phyloP scores from a whole-genome alignment of 2,113 vertebrate genomes.

The Lampris megalopsis region DNA sequence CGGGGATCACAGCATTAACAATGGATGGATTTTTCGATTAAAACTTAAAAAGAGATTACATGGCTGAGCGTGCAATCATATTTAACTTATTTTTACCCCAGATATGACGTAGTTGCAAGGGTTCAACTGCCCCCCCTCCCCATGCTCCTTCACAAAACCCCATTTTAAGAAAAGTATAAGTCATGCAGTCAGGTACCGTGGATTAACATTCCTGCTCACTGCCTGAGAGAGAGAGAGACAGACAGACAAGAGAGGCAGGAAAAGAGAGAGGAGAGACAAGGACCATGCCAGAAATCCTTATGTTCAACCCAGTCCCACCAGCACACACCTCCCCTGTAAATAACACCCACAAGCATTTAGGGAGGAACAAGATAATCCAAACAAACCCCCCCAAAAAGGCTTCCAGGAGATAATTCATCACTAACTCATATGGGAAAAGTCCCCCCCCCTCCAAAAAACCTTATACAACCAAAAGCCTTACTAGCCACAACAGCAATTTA shows the following conservation, averaged over 20 bases:
- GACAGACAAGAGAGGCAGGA: background rate
- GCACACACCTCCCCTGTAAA: constrained; percentile 51
- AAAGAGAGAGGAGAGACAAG: background rate
- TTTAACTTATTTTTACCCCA: constrained; percentile 48
- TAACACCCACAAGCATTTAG: constrained; percentile 47
- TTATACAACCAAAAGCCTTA: constrained; percentile 22
- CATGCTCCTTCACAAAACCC: constrained; percentile 55
- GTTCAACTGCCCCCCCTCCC: constrained; percentile 14
- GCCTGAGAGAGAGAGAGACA: constrained; percentile 24
- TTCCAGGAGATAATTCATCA: constrained; percentile 54
- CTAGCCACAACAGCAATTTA: background rate
- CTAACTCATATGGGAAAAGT: constrained; percentile 23
- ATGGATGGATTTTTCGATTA: constrained; percentile 9
- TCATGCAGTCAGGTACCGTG: constrained; percentile 58
- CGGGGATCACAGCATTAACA: constrained; percentile 23
- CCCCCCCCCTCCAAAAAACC: constrained; percentile 23
- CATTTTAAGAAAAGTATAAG: constrained; percentile 48
- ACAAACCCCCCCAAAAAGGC: constrained; percentile 42
- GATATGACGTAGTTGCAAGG: constrained; percentile 22
- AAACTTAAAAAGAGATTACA: background rate
- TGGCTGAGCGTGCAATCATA: constrained; percentile 21
- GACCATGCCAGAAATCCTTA: constrained; percentile 5
- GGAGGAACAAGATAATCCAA: constrained; percentile 71
- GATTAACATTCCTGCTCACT: constrained; percentile 57
- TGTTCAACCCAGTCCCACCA: background rate